Evolutionary conservation across 2,113 vertebrate genomes (phyloP).

Genomic region (Maccullochella peelii): DNA sequence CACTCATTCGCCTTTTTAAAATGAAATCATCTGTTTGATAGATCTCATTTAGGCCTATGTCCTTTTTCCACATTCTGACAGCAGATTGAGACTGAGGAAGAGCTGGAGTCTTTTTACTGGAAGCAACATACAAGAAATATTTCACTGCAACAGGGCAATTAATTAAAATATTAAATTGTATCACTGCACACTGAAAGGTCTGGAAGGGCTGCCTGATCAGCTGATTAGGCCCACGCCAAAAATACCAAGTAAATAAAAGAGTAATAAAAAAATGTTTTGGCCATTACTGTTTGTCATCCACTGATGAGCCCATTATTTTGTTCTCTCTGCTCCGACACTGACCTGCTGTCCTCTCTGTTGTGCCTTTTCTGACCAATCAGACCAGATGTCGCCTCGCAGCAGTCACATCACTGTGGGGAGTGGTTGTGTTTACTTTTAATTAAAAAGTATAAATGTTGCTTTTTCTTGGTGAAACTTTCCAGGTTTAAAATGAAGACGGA

Average conservation of each 20-base stretch:
- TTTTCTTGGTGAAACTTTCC: neutral
- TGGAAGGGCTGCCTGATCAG: neutral
- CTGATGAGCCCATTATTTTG: conserved; percentile 17
- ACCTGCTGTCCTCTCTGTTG: neutral
- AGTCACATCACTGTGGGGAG: neutral
- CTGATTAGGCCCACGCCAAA: neutral
- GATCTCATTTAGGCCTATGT: neutral
- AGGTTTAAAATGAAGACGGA: neutral
- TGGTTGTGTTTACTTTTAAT: neutral
- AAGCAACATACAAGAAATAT: neutral
- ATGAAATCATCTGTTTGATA: conserved; percentile 16
- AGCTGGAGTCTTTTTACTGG: neutral
- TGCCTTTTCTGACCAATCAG: neutral
- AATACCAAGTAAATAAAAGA: too few species aligned
- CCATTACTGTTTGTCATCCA: conserved; percentile 1
- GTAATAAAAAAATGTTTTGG: neutral
- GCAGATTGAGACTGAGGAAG: neutral
- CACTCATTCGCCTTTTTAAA: neutral
- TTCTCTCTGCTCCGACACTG: neutral
- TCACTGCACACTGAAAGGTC: too few species aligned
- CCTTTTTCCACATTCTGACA: conserved; percentile 15
- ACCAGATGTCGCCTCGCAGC: neutral
- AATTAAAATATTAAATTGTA: neutral
- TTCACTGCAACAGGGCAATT: neutral
- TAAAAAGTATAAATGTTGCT: conserved; percentile 1